Conservation (phyloP, 2,113 vertebrate genomes). For the Protobothrops mucrosquamatus region DNA sequence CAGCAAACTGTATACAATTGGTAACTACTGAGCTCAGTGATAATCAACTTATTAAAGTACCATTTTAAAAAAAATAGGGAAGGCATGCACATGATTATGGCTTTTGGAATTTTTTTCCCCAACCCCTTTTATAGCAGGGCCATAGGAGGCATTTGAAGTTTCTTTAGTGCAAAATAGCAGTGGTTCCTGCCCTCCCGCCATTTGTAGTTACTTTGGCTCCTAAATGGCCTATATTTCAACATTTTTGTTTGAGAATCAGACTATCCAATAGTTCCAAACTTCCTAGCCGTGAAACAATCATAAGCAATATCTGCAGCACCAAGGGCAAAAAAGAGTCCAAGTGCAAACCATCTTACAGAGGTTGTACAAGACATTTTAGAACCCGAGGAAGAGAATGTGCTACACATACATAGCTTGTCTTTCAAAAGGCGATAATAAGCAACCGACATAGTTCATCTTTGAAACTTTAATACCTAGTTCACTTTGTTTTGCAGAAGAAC, state of each 20-base stretch:
- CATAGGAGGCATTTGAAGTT: background rate
- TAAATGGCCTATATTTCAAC: background rate
- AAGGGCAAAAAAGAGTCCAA: background rate
- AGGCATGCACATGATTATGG: background rate
- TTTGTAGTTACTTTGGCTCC: no score
- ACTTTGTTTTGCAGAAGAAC: background rate
- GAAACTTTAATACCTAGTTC: background rate
- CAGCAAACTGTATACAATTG: background rate
- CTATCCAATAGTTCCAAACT: background rate
- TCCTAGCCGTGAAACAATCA: background rate
- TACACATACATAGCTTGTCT: background rate
- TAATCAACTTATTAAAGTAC: background rate
- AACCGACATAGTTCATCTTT: background rate
- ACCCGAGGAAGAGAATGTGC: background rate
- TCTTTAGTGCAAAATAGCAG: background rate
- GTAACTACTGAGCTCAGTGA: conserved; percentile 15
- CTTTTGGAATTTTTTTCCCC: background rate
- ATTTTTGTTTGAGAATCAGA: background rate
- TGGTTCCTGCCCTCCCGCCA: background rate
- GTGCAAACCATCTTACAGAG: background rate
- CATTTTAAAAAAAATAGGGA: background rate
- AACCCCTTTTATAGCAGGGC: background rate
- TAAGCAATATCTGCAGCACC: background rate
- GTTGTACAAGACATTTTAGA: background rate
- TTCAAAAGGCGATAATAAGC: background rate